phyloP scores from a whole-genome alignment of 1,140 invertebrate genomes.

The Drosophila littoralis region DNA sequence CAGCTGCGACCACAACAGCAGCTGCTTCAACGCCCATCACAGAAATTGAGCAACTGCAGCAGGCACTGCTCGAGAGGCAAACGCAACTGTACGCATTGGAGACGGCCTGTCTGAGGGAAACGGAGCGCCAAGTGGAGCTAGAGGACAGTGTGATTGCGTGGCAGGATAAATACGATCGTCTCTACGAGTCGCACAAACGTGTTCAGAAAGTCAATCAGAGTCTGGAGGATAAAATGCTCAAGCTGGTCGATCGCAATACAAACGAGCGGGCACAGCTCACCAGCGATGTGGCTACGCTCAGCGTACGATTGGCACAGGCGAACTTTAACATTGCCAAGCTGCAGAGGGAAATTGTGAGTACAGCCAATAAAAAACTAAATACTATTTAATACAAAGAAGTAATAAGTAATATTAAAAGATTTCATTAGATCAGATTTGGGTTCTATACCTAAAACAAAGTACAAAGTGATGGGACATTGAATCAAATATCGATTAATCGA shows the following conservation, averaged over 20 bases:
- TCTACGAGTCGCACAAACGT: slow-evolving; percentile 96
- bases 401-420: not conserved
- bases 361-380: too few species aligned
- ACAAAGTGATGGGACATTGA: too few species aligned
- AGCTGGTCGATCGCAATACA: slow-evolving; percentile 96
- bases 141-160: slow-evolving; percentile 94
- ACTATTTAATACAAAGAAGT: not conserved
- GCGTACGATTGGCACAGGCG: slow-evolving; percentile 94
- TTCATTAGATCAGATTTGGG: too few species aligned
- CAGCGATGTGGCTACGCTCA: slow-evolving; percentile 94
- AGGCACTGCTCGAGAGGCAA: slow-evolving; percentile 91
- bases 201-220: slow-evolving; percentile 98
- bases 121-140: slow-evolving; percentile 90
- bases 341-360: slow-evolving; percentile 95
- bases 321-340: slow-evolving; percentile 93
- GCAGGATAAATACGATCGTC: slow-evolving; percentile 96
- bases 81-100: slow-evolving; percentile 94
- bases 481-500: too few species aligned
- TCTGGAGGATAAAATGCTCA: slow-evolving; percentile 96
- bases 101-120: slow-evolving; percentile 92
- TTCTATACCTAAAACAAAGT: too few species aligned
- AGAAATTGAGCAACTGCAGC: slow-evolving; percentile 94
- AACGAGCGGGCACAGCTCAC: slow-evolving; percentile 94
- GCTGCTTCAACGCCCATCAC: slow-evolving; percentile 30
- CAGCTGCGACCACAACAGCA: slow-evolving; percentile 20